Conservation (phyloP, 2,113 vertebrate species). For the Neogobius melanostomus region DNA sequence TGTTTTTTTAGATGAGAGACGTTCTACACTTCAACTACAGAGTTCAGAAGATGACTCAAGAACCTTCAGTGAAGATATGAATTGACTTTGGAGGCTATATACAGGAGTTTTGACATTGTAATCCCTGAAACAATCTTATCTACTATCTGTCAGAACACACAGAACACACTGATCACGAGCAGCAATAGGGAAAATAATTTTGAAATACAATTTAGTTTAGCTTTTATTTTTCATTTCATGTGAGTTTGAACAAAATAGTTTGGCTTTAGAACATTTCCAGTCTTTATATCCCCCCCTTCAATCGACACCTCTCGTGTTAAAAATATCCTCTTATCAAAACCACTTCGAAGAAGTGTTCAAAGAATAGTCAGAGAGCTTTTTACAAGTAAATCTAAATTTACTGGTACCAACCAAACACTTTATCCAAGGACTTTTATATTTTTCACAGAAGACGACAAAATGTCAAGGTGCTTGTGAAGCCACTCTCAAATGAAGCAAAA, state of each 20-base stretch:
- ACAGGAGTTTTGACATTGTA: no score
- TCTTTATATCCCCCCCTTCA: background rate
- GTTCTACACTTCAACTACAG: no score
- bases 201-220: no score
- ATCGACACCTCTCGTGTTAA: background rate
- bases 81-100: no score
- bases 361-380: background rate
- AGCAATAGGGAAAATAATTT: no score
- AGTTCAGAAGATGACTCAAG: no score
- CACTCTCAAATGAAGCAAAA: background rate
- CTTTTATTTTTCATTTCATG: no score
- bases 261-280: background rate
- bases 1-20: no score
- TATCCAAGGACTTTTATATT: background rate
- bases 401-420: background rate
- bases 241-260: background rate
- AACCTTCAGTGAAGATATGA: no score
- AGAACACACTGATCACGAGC: no score
- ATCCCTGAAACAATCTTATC: no score
- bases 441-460: constrained; percentile 5
- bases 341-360: background rate
- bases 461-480: background rate
- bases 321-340: background rate
- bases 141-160: no score
- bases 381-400: background rate